Evolutionary conservation across 2,113 vertebrate genomes (phyloP).

Genomic region (Desmodus rotundus): DNA sequence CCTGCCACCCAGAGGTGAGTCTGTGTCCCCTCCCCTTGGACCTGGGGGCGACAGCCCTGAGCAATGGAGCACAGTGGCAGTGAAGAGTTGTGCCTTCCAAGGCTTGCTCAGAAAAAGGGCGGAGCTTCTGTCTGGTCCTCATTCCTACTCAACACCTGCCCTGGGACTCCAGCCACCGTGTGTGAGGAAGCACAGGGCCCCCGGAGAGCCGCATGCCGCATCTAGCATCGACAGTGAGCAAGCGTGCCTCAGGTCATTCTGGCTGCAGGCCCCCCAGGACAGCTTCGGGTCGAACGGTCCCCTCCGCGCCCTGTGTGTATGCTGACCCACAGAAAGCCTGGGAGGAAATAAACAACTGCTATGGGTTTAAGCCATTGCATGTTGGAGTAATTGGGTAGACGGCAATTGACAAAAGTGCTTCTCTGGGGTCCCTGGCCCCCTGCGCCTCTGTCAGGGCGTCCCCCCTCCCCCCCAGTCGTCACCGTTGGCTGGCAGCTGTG

Average conservation of each 20-base stretch:
- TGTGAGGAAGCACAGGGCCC: background rate
- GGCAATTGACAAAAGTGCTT: background rate
- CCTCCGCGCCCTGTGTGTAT: accelerated
- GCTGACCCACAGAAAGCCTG: background rate
- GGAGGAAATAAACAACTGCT: background rate
- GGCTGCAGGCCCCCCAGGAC: accelerated
- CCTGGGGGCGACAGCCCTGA: background rate
- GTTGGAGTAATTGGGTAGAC: background rate
- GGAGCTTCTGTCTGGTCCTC: background rate
- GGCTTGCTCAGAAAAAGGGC: background rate
- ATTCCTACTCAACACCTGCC: background rate
- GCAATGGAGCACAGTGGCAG: background rate
- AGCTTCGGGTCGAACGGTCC: accelerated
- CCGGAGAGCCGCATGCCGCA: background rate
- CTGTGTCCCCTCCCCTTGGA: background rate
- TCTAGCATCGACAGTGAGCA: accelerated
- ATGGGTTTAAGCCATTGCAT: background rate
- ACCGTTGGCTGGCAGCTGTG: background rate
- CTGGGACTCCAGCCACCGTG: background rate
- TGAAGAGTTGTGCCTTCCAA: background rate
- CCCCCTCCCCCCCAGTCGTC: accelerated
- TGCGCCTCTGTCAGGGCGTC: background rate
- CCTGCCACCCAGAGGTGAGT: background rate
- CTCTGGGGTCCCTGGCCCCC: background rate
- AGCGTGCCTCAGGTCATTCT: background rate